phyloP scores from a whole-genome alignment of 2,888 invertebrate species.

The Xestia c-nigrum region DNA sequence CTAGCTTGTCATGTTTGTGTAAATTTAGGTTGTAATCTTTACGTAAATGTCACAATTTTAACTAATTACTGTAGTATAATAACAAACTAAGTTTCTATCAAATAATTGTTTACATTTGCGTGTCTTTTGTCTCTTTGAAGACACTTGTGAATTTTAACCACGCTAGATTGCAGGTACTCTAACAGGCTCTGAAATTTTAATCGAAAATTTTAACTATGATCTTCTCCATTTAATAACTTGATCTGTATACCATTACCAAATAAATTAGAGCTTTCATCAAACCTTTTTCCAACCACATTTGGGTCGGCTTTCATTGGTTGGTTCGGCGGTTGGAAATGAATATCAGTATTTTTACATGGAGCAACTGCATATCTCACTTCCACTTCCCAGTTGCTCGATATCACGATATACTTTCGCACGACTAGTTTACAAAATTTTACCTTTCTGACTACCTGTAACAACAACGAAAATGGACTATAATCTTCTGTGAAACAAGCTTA shows the following conservation, averaged over 20 bases:
- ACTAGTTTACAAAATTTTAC: background rate
- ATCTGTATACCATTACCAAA: background rate
- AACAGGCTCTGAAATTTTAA: background rate
- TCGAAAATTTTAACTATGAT: background rate
- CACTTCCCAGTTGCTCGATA: background rate
- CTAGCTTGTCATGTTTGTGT: constrained; percentile 5
- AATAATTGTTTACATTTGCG: background rate
- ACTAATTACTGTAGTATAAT: background rate
- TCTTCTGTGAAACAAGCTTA: background rate
- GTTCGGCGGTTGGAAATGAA: background rate
- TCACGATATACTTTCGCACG: background rate
- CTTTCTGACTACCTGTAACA: background rate
- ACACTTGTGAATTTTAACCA: background rate
- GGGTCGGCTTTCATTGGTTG: too few species aligned
- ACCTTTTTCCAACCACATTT: background rate
- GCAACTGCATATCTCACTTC: background rate
- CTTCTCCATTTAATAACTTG: background rate
- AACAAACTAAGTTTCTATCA: background rate
- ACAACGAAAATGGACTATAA: background rate
- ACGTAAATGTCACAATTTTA: background rate
- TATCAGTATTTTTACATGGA: background rate
- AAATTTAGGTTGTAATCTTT: background rate
- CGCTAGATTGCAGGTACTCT: background rate
- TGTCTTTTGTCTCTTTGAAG: background rate
- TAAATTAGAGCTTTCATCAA: background rate